Evolutionary conservation across 2,888 invertebrate genomes (phyloP).

Genomic region (Lathronympha strigana): DNA sequence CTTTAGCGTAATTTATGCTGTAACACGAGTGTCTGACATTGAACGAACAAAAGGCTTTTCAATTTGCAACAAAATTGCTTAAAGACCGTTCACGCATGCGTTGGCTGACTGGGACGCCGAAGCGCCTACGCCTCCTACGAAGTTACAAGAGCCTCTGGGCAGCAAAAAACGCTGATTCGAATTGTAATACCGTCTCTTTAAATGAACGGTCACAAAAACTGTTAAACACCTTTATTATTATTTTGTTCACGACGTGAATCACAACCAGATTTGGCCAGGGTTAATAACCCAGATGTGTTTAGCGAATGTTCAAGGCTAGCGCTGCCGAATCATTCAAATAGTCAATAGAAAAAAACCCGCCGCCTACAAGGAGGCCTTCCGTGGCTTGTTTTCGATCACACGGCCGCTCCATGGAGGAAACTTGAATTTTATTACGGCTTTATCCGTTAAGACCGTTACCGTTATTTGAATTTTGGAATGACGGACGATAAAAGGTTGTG

Average conservation of each 20-base stretch:
- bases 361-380: constrained; percentile 65
- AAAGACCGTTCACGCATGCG: constrained; percentile 51
- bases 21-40: constrained; percentile 43
- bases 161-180: constrained; percentile 66
- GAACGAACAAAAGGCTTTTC: constrained; percentile 53
- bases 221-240: constrained; percentile 79
- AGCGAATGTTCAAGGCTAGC: constrained; percentile 80
- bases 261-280: constrained; percentile 82
- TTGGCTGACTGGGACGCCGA: constrained; percentile 51
- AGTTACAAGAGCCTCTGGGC: constrained; percentile 64
- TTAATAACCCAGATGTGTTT: constrained; percentile 83
- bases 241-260: constrained; percentile 81
- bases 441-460: constrained; percentile 64
- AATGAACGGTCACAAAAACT: constrained; percentile 79
- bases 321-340: constrained; percentile 71
- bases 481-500: constrained; percentile 36
- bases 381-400: constrained; percentile 58
- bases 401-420: constrained; percentile 51
- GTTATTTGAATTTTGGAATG: constrained; percentile 61
- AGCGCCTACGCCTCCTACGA: constrained; percentile 61
- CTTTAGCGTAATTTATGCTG: constrained; percentile 43
- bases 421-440: constrained; percentile 60
- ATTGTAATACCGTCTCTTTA: constrained; percentile 56
- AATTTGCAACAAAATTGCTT: constrained; percentile 55
- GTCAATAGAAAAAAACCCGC: constrained; percentile 70